These are phyloP conservation scores for Lutjanus erythropterus DNA, from an alignment of 2,113 vertebrate genomes.

Conservation along the genomic window DNA sequence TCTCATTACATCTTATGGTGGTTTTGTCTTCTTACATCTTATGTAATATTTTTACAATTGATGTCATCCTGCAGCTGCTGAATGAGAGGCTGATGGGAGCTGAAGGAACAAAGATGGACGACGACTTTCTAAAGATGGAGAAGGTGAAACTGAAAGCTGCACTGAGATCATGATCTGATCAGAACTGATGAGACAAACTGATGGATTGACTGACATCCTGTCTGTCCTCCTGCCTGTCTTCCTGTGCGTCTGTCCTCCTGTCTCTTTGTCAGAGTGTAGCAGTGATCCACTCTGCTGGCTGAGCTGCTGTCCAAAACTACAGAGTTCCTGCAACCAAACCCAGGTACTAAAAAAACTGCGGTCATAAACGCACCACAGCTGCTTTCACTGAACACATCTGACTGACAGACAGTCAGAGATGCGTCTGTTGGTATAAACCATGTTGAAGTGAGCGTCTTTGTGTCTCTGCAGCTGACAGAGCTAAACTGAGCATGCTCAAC, in stretches of 20 bases:
- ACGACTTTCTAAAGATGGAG: conserved; percentile 93
- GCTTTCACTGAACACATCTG: no score
- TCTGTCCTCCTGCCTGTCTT: not conserved
- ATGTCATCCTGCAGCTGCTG: conserved; percentile 87
- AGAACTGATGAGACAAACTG: conserved; percentile 32
- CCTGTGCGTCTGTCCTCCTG: not conserved
- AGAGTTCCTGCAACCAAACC: conserved; percentile 95
- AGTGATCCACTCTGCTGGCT: conserved; percentile 87
- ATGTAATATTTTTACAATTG: no score
- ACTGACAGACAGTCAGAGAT: no score
- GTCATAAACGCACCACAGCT: not conserved
- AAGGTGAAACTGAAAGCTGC: conserved; percentile 82
- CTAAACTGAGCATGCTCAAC: conserved; percentile 91
- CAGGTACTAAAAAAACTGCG: conserved; percentile 84
- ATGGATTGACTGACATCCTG: not conserved
- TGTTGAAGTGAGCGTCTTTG: not conserved
- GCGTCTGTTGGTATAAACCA: no score
- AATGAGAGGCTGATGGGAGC: conserved; percentile 93
- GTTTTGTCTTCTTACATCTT: no score
- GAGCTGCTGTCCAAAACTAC: conserved; percentile 92
- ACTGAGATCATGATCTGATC: not conserved
- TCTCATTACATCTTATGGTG: no score
- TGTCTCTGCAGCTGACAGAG: conserved; percentile 89
- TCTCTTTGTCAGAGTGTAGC: conserved; percentile 86
- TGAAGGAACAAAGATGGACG: conserved; percentile 93